Percentiles rank a stretch among this genome's conserved stretches.
Conservation (phyloP, 1,140 invertebrate genomes). For the Sesamia nonagrioides region DNA sequence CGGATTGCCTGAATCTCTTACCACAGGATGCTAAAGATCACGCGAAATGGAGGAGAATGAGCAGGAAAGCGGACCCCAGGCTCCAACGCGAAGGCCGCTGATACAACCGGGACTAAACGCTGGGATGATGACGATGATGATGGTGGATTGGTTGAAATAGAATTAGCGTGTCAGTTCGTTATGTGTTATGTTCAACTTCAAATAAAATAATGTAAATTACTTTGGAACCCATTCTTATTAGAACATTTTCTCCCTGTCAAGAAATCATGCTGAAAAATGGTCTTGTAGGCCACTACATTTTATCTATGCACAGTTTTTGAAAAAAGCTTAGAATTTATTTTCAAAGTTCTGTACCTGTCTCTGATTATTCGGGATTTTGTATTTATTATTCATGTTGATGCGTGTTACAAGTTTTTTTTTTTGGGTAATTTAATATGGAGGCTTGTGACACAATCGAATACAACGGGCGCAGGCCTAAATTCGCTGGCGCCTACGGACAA, state of each 20-base stretch:
- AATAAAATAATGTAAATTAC: no score
- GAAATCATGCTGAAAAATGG: not conserved
- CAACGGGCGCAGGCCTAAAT: slow-evolving; percentile 54
- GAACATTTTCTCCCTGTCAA: no score
- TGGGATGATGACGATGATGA: no score
- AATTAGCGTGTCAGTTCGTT: not conserved
- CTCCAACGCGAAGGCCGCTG: no score
- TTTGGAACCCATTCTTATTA: no score
- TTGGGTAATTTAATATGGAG: slow-evolving; percentile 63
- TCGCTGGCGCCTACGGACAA: slow-evolving; percentile 57
- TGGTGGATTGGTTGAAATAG: not conserved
- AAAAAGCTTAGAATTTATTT: slow-evolving; percentile 5
- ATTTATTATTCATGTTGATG: not conserved
- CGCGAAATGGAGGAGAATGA: no score
- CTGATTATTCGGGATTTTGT: slow-evolving; percentile 9
- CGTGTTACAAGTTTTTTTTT: slow-evolving; percentile 49
- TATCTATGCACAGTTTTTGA: not conserved
- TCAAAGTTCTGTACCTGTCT: not conserved
- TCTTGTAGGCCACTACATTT: not conserved
- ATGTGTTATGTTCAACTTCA: no score
- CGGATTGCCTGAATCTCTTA: not conserved
- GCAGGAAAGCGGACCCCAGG: no score
- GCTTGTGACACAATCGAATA: slow-evolving; percentile 64
- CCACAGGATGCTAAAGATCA: no score
- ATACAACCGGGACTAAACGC: no score